phyloP scores from a whole-genome alignment of 2,888 invertebrate species.

The Chymomyza caudatula region DNA sequence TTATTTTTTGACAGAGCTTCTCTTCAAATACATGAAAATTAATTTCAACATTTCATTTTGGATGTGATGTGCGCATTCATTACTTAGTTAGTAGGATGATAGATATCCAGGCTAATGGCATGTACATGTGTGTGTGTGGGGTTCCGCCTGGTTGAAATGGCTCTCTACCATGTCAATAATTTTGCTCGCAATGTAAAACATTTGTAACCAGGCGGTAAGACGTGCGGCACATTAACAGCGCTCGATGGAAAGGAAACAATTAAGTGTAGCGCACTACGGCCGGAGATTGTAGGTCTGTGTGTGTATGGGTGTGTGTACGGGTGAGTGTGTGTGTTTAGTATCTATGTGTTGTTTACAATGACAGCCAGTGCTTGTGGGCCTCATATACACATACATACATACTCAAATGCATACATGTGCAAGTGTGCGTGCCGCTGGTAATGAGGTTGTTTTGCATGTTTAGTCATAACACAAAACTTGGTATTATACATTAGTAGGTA shows the following conservation, averaged over 20 bases:
- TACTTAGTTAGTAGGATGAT: too few species aligned
- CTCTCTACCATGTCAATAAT: constrained; percentile 51
- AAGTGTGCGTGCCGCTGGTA: constrained; percentile 26
- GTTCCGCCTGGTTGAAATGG: too few species aligned
- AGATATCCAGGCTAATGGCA: too few species aligned
- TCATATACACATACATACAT: too few species aligned
- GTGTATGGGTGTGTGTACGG: too few species aligned
- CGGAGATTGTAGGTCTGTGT: too few species aligned
- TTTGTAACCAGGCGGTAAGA: constrained; percentile 23
- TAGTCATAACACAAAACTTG: constrained; percentile 50
- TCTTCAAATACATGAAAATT: constrained; percentile 36
- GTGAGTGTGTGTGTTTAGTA: neutral
- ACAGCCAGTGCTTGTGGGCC: constrained; percentile 8
- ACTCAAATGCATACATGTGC: neutral
- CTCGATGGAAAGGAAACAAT: constrained; percentile 49
- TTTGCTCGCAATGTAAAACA: constrained; percentile 42
- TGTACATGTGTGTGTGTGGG: too few species aligned
- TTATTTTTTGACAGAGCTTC: too few species aligned
- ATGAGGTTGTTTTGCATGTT: constrained; percentile 69
- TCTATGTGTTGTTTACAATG: constrained; percentile 35
- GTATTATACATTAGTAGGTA: neutral
- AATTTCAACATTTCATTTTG: constrained; percentile 44
- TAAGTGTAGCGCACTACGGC: constrained; percentile 29
- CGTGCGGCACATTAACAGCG: neutral
- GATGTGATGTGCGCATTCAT: too few species aligned